phyloP scores from a whole-genome alignment of 2,113 vertebrate genomes.

The Alethe castanea region DNA sequence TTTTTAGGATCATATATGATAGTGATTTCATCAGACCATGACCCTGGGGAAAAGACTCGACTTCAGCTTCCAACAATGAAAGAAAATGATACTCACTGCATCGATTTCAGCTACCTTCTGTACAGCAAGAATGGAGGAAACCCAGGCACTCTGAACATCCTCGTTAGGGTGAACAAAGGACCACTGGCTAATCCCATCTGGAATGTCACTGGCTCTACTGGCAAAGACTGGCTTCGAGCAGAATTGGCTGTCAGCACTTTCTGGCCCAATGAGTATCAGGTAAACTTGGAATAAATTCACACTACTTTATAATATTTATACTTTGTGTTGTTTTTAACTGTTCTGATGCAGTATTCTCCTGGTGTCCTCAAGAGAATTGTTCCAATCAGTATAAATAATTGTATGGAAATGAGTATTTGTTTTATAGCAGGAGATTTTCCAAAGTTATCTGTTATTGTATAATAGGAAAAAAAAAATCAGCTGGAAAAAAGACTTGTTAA shows the following conservation, averaged over 20 bases:
- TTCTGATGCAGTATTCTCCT: background rate
- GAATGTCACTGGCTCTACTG: conserved; percentile 92
- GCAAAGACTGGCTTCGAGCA: conserved; percentile 82
- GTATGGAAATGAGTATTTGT: background rate
- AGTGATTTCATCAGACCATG: conserved; percentile 91
- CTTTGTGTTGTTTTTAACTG: background rate
- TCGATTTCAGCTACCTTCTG: conserved; percentile 96
- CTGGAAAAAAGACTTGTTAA: background rate
- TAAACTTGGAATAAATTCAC: conserved; percentile 53
- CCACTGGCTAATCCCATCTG: conserved; percentile 96
- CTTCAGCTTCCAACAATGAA: conserved; percentile 97
- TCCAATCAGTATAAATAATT: background rate
- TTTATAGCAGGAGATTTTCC: background rate
- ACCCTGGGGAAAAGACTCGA: conserved; percentile 88
- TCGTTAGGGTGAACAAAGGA: conserved; percentile 95
- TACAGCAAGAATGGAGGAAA: conserved; percentile 84
- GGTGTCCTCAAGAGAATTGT: background rate
- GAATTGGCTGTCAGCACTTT: conserved; percentile 98
- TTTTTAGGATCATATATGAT: conserved; percentile 94
- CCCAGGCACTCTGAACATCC: conserved; percentile 90
- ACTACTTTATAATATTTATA: fast-evolving
- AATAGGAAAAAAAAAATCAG: background rate
- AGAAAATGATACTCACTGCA: conserved; percentile 97
- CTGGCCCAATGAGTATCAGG: conserved; percentile 99
- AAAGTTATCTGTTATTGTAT: background rate